These are phyloP conservation scores for Limnephilus auricula DNA, from an alignment of 2,888 invertebrate species.

Conservation along the genomic window DNA sequence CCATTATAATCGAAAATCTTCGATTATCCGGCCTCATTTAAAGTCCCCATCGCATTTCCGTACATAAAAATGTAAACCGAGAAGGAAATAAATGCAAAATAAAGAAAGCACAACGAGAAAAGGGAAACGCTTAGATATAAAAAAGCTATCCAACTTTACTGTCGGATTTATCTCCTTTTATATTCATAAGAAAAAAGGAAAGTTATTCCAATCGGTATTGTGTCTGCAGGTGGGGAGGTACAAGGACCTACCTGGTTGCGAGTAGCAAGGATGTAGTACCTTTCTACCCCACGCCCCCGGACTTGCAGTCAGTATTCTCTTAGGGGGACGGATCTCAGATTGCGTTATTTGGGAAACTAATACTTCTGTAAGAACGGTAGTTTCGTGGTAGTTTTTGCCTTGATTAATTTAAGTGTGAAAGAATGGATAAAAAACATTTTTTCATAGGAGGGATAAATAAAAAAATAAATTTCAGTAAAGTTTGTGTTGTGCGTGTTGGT, in stretches of 20 bases:
- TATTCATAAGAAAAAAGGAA: constrained; percentile 65
- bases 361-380: no score
- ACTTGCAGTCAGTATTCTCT: background rate
- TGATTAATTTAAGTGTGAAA: no score
- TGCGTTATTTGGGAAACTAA: background rate
- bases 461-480: no score
- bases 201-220: constrained; percentile 65
- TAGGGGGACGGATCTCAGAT: background rate
- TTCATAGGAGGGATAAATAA: no score
- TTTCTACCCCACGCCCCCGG: background rate
- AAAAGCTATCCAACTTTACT: constrained; percentile 64
- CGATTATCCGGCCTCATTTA: constrained; percentile 66
- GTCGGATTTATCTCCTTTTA: constrained; percentile 66
- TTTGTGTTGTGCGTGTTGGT: no score
- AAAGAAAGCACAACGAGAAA: constrained; percentile 63
- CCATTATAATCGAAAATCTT: constrained; percentile 63
- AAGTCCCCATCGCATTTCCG: constrained; percentile 62
- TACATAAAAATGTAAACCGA: constrained; percentile 64
- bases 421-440: background rate
- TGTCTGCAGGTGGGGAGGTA: constrained; percentile 61
- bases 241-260: constrained; percentile 15
- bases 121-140: constrained; percentile 65
- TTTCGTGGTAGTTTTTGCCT: no score
- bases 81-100: constrained; percentile 63
- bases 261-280: background rate